Evolutionary conservation across 2,888 invertebrate species (phyloP).

Genomic region (Polydrusus pterygomalis): DNA sequence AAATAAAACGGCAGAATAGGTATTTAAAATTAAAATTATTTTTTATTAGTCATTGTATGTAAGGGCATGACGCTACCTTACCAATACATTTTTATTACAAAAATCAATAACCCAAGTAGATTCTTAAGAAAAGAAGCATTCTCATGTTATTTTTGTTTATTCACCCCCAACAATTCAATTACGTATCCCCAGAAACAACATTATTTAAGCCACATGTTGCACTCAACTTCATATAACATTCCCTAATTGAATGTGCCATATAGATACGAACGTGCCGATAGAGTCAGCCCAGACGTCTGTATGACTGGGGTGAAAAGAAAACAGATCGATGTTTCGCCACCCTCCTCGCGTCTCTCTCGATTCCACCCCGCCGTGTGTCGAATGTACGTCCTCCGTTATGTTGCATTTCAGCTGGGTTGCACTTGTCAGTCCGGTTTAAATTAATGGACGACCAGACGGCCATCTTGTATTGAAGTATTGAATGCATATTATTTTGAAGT

Average conservation of each 20-base stretch:
- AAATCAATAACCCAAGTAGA: slow-evolving; percentile 6
- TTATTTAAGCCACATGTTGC: slow-evolving; percentile 57
- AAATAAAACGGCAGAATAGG: no score
- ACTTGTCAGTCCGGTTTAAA: slow-evolving; percentile 36
- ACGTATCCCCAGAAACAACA: slow-evolving; percentile 52
- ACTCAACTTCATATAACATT: slow-evolving; percentile 39
- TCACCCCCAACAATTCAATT: slow-evolving; percentile 56
- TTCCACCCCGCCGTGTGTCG: slow-evolving; percentile 52
- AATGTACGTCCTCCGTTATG: slow-evolving; percentile 45
- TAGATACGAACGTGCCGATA: slow-evolving; percentile 55
- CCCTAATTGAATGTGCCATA: slow-evolving; percentile 54
- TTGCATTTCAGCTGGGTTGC: slow-evolving; percentile 48
- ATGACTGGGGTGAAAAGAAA: slow-evolving; percentile 66
- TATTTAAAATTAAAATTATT: no score
- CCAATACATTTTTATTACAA: slow-evolving; percentile 2
- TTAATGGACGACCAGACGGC: slow-evolving; percentile 62
- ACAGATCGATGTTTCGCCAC: slow-evolving; percentile 67
- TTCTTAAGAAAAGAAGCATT: slow-evolving; percentile 43
- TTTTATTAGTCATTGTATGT: no score
- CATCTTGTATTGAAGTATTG: slow-evolving; percentile 64
- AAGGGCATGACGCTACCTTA: no score
- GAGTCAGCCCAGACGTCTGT: slow-evolving; percentile 69
- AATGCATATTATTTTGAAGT: slow-evolving; percentile 45
- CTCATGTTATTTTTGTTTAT: slow-evolving; percentile 43
- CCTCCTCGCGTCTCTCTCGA: slow-evolving; percentile 57